Percentiles rank a stretch among this genome's conserved stretches.
These are phyloP conservation scores for Scomber scombrus DNA, from an alignment of 2,113 vertebrate species.

Conservation along the genomic window DNA sequence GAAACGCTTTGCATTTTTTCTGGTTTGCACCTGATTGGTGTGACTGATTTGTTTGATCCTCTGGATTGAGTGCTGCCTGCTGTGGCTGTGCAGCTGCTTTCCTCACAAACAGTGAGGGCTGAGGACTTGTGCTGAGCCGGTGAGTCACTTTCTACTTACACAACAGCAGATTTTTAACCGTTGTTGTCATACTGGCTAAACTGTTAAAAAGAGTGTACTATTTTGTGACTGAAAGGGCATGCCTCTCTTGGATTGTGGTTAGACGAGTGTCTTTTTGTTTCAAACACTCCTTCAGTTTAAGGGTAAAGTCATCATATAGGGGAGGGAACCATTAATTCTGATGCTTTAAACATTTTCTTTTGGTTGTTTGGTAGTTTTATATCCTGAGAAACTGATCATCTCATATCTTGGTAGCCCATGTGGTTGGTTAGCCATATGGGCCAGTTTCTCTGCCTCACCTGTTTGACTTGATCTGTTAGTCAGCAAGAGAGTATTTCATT, in stretches of 20 bases:
- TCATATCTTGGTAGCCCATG: slow-evolving; percentile 17
- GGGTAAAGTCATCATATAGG: background rate
- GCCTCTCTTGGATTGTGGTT: background rate
- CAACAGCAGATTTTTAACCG: background rate
- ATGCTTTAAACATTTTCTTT: background rate
- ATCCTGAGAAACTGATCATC: slow-evolving; percentile 19
- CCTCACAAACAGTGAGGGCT: slow-evolving; percentile 30
- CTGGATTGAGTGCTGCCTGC: slow-evolving; percentile 32
- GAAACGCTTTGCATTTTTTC: slow-evolving; percentile 20
- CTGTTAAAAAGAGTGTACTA: background rate
- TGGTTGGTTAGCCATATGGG: slow-evolving; percentile 28
- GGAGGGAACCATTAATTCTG: background rate
- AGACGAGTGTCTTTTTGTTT: background rate
- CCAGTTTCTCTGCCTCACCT: slow-evolving; percentile 78
- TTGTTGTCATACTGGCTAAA: background rate
- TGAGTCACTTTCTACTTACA: slow-evolving; percentile 58
- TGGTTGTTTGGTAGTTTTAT: background rate
- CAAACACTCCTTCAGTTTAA: background rate
- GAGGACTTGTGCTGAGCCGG: slow-evolving; percentile 58
- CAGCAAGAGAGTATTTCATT: slow-evolving; percentile 58
- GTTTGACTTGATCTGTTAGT: slow-evolving; percentile 83
- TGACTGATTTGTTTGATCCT: slow-evolving; percentile 42
- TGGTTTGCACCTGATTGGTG: slow-evolving; percentile 31
- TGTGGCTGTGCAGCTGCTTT: slow-evolving; percentile 41
- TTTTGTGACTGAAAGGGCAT: background rate